Evolutionary conservation across 2,113 vertebrate genomes (phyloP), one percentile per base, ranked within the genome.

Genomic region (Misgurnus anguillicaudatus): DNA sequence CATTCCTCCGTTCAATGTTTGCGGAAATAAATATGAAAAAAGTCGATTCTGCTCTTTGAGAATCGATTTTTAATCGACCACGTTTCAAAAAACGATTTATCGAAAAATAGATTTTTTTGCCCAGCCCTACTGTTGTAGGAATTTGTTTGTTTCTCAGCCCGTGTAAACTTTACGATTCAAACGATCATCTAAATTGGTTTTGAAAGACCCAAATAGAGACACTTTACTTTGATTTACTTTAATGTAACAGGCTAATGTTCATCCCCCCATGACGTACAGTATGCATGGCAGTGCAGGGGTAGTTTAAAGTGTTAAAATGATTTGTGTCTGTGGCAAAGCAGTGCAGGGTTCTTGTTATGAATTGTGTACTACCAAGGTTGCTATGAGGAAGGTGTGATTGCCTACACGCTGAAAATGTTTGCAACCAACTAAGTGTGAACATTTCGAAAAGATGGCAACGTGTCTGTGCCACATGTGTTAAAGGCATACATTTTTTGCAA

Each of bases 101-200:
- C n/a, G n/a, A n/a, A n/a, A n/a, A n/a, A n/a, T n/a, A n/a, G n/a
- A n/a, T n/a, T n/a, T n/a, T n/a, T n/a, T n/a, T n/a, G n/a, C n/a
- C n/a, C n/a, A n/a, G n/a, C n/a, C n/a, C n/a, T n/a, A n/a, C 10
- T 71, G 48, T 17, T 70, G 36, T 53, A 38, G 67, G 48, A 70
- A 70, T 47, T 38, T 17, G 10, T 70, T 70, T 53, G 67, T 70
- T 70, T 47, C 67, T 48, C 21, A n/a, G n/a, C n/a, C n/a, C n/a
- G n/a, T n/a, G 48, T 71, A 10, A 17, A 11, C 11, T 57, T 71
- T 39, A 41, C 58, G 17, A 41, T 58, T 58, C 16, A 51, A 58
- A 38, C 53, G 42, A 72, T 72, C n/a, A 13, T 57, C 39, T 41
- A 21, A 57, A 57, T 69, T 31, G 10, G 48, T 9, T 16, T 53